Conservation (phyloP, 2,888 invertebrate species). For the Agrochola lota region DNA sequence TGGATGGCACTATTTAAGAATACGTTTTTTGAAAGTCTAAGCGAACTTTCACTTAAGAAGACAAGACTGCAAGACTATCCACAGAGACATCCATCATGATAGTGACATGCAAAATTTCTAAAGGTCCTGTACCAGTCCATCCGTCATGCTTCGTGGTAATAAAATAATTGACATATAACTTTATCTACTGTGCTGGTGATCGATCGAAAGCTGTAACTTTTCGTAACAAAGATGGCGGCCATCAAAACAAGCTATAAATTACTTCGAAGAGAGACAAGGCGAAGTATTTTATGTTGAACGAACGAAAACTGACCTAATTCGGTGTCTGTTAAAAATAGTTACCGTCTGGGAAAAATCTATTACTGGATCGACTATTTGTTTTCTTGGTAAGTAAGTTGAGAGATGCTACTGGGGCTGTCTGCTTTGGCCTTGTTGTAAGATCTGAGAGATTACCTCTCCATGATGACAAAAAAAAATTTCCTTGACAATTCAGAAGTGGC, state of each 20-base stretch:
- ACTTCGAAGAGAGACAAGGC: conserved; percentile 35
- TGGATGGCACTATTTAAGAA: no score
- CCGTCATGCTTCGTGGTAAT: not conserved
- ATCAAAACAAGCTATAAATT: conserved; percentile 57
- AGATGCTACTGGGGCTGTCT: not conserved
- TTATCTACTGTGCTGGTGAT: not conserved
- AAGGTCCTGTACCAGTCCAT: not conserved
- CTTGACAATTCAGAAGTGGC: no score
- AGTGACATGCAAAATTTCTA: not conserved
- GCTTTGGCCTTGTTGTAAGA: not conserved
- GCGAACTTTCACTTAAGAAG: not conserved
- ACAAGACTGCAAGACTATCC: not conserved
- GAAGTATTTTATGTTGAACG: conserved; percentile 44
- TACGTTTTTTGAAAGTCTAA: no score
- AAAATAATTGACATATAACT: not conserved
- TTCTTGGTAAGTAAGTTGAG: not conserved
- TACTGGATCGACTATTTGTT: conserved; percentile 9
- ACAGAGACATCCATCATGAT: not conserved
- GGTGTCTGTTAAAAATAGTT: conserved; percentile 53
- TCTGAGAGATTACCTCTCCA: no score
- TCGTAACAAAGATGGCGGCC: conserved; percentile 25
- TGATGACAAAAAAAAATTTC: no score
- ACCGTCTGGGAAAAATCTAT: conserved; percentile 36
- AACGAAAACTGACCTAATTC: conserved; percentile 51
- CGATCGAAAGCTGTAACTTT: conserved; percentile 12